Evolutionary conservation across 1,140 invertebrate genomes (phyloP).

Genomic region (Eufriesea mexicana): DNA sequence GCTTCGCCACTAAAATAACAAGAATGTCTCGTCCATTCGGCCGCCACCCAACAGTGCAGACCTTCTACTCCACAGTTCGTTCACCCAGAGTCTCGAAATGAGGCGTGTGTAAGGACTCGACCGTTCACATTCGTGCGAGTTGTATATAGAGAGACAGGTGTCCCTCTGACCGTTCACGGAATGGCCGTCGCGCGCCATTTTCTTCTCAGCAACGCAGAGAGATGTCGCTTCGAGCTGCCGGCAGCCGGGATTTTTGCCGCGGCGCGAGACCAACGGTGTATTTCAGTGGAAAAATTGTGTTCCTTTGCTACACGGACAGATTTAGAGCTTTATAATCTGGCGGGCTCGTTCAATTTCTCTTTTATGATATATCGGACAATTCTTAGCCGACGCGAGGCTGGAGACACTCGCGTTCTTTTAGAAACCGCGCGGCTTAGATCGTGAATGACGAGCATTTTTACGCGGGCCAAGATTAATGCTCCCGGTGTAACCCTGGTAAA

Average conservation of each 20-base stretch:
- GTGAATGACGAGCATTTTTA: background rate
- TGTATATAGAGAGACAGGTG: background rate
- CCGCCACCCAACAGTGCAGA: constrained; percentile 37
- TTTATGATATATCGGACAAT: background rate
- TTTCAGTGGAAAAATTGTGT: constrained; percentile 10
- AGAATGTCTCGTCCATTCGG: constrained; percentile 70
- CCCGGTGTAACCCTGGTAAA: too few relatives aligned
- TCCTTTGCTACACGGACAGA: background rate
- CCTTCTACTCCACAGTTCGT: constrained; percentile 43
- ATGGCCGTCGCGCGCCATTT: background rate
- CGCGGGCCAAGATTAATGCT: background rate
- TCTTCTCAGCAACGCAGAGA: background rate
- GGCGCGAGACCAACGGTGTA: background rate
- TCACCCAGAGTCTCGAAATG: constrained; percentile 37
- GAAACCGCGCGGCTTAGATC: too few relatives aligned
- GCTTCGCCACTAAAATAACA: constrained; percentile 76
- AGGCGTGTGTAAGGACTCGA: constrained; percentile 37
- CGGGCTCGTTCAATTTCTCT: background rate
- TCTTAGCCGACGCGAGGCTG: background rate
- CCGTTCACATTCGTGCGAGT: constrained; percentile 19
- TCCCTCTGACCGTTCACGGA: background rate
- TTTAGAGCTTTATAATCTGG: background rate
- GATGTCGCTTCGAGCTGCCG: too few relatives aligned
- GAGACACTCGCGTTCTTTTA: background rate
- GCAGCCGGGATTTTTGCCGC: background rate